phyloP scores from a whole-genome alignment of 2,888 invertebrate genomes.

The Germaria angustata region DNA sequence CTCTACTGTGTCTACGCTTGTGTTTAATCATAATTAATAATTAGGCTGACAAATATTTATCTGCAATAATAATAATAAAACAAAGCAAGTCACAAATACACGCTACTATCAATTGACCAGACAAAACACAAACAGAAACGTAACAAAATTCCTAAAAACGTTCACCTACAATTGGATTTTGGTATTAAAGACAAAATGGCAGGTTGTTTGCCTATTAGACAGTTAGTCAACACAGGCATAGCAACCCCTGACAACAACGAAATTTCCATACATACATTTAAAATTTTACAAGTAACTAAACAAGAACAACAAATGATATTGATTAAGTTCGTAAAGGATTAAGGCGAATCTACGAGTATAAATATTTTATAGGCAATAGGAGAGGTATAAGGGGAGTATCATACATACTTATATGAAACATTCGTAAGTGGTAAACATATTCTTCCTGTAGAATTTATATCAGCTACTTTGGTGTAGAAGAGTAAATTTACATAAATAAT shows the following conservation, averaged over 20 bases:
- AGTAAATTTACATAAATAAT: too few relatives aligned
- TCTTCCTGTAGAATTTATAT: too few relatives aligned
- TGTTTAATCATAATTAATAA: constrained; percentile 75
- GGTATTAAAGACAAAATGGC: not conserved
- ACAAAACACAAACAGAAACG: not conserved
- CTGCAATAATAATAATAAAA: constrained; percentile 71
- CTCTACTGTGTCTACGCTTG: not conserved
- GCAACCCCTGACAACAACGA: constrained; percentile 24
- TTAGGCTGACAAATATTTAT: constrained; percentile 76
- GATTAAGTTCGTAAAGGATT: constrained; percentile 3
- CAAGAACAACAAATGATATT: constrained; percentile 6
- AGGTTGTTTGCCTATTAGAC: not conserved
- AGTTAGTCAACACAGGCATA: not conserved
- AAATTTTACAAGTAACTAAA: constrained; percentile 19
- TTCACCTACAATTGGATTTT: not conserved
- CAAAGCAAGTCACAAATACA: not conserved
- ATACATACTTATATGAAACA: too few relatives aligned
- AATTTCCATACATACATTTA: constrained; percentile 28
- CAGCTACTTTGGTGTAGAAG: too few relatives aligned
- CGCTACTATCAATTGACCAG: too few relatives aligned
- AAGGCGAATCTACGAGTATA: constrained; percentile 29
- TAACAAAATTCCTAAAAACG: not conserved
- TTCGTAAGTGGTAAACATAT: too few relatives aligned
- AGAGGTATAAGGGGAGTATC: not conserved
- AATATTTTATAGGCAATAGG: constrained; percentile 9